Evolutionary conservation across 2,888 invertebrate genomes (phyloP).

Genomic region (Andrena camellia): DNA sequence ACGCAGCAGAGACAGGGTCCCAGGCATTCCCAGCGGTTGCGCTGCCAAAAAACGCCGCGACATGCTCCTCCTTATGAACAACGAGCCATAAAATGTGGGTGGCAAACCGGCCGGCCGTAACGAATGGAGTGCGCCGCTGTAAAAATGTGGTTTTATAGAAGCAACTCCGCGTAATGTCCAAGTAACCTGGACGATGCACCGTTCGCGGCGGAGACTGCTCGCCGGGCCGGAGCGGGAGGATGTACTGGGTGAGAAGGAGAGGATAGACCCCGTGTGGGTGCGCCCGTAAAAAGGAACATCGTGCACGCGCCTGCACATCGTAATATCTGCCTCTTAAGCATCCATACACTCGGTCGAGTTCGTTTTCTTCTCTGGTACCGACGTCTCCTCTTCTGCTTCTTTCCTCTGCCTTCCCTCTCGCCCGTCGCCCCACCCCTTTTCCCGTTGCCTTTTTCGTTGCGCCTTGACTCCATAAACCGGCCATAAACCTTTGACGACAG

Average conservation of each 20-base stretch:
- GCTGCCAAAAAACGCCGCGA: conserved; percentile 16
- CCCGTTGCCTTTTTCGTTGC: conserved; percentile 46
- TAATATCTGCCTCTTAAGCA: conserved; percentile 72
- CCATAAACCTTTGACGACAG: conserved; percentile 67
- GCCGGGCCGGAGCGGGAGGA: conserved; percentile 11
- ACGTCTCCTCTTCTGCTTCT: conserved; percentile 48
- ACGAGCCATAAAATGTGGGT: conserved; percentile 72
- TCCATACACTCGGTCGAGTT: conserved; percentile 61
- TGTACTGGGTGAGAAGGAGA: conserved; percentile 11
- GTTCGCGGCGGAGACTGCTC: conserved; percentile 44
- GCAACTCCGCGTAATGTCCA: conserved; percentile 72
- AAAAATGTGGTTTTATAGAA: conserved; percentile 80
- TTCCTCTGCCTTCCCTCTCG: conserved; percentile 8
- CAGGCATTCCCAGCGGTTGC: conserved; percentile 25
- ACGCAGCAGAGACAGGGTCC: conserved; percentile 14
- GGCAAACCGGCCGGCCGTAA: conserved; percentile 73
- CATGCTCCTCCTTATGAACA: conserved; percentile 57
- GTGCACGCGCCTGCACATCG: conserved; percentile 73
- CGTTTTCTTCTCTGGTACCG: conserved; percentile 58
- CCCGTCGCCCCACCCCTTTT: not conserved
- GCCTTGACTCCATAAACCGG: conserved; percentile 66
- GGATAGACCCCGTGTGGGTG: conserved; percentile 65
- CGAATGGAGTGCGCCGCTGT: conserved; percentile 79
- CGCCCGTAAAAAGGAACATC: conserved; percentile 77
- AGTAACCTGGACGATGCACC: conserved; percentile 74